These are phyloP conservation scores for Fregetta grallaria DNA, from an alignment of 2,113 vertebrate genomes.

Conservation along the genomic window DNA sequence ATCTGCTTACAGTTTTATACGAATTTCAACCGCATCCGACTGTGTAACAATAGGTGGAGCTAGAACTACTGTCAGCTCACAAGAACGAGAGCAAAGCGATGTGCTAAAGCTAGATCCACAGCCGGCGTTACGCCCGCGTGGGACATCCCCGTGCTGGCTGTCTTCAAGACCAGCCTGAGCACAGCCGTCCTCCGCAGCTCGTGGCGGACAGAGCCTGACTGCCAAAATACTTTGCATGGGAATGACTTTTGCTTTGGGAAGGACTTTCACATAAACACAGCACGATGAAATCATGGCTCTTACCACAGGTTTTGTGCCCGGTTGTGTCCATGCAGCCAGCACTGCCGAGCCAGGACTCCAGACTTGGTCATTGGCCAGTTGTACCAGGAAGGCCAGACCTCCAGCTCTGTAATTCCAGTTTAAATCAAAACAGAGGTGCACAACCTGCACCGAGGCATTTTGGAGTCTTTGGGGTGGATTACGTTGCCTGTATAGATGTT, in stretches of 20 bases:
- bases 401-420: background rate
- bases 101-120: fast-evolving
- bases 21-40: background rate
- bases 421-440: background rate
- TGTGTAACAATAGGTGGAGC: background rate
- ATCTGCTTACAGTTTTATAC: fast-evolving
- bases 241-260: too few relatives aligned
- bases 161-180: background rate
- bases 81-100: fast-evolving
- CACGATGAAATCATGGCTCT: fast-evolving
- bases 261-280: fast-evolving
- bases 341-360: background rate
- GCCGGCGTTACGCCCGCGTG: fast-evolving
- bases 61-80: background rate
- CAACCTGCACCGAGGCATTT: background rate
- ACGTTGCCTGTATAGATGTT: background rate
- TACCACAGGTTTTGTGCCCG: background rate
- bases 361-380: too few relatives aligned
- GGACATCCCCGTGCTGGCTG: fast-evolving
- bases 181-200: background rate
- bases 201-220: fast-evolving
- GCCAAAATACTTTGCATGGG: background rate
- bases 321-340: fast-evolving
- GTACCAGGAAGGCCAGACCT: background rate
- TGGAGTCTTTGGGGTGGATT: background rate